Percentiles rank a stretch among this genome's conserved stretches.
phyloP scores from a whole-genome alignment of 2,888 invertebrate genomes.

The Anthophora plumipes region DNA sequence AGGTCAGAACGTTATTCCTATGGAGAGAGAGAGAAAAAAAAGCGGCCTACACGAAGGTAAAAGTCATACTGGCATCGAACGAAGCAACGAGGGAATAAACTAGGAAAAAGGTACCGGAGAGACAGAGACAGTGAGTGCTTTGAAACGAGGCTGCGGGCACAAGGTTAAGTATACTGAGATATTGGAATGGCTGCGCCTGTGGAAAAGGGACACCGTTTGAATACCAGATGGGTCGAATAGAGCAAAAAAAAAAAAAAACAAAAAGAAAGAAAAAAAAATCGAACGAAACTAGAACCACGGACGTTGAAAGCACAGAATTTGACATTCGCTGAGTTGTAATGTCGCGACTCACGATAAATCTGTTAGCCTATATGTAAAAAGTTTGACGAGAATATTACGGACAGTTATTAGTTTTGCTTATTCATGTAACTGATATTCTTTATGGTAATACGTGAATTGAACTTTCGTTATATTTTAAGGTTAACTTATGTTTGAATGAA shows the following conservation, averaged over 20 bases:
- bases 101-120: constrained; percentile 9
- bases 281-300: constrained; percentile 26
- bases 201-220: constrained; percentile 56
- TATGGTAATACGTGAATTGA: too few species aligned
- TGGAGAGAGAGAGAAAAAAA: constrained; percentile 27
- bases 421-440: neutral
- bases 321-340: constrained; percentile 21
- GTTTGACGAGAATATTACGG: neutral
- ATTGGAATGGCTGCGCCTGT: constrained; percentile 47
- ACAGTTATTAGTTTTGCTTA: neutral
- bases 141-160: constrained; percentile 51
- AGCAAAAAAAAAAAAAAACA: constrained; percentile 42
- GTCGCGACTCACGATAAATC: constrained; percentile 1
- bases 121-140: constrained; percentile 39
- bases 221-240: constrained; percentile 37
- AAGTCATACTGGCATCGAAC: constrained; percentile 42
- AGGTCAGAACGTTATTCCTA: constrained; percentile 4
- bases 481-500: too few species aligned
- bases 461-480: too few species aligned
- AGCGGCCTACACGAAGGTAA: constrained; percentile 18
- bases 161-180: constrained; percentile 66
- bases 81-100: constrained; percentile 30
- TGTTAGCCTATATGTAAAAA: neutral
- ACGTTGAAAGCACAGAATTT: constrained; percentile 17
- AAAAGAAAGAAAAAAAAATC: too few species aligned